Percentiles rank a stretch among this genome's conserved stretches.
These are phyloP conservation scores for Volucella bombylans DNA, from an alignment of 2,888 invertebrate genomes.

Conservation along the genomic window DNA sequence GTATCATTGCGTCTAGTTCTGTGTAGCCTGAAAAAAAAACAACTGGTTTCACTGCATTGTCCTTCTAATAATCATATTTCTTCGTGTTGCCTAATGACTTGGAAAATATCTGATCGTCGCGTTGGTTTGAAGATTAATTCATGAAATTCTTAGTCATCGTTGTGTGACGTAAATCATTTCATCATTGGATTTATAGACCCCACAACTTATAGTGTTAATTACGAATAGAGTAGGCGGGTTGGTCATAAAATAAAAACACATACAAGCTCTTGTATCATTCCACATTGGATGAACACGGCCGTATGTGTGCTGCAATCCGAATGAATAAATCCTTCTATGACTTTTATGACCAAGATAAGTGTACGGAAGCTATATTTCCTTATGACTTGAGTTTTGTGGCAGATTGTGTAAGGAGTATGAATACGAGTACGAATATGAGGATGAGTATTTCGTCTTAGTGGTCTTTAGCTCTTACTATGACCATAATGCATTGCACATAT, in stretches of 20 bases:
- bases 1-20: neutral
- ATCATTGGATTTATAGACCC: slow-evolving; percentile 35
- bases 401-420: neutral
- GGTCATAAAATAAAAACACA: neutral
- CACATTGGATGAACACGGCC: slow-evolving; percentile 3
- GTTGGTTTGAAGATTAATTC: neutral
- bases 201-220: slow-evolving; percentile 36
- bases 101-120: slow-evolving; percentile 29
- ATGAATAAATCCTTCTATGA: slow-evolving; percentile 46
- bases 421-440: too few relatives aligned
- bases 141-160: slow-evolving; percentile 24
- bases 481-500: slow-evolving; percentile 41
- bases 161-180: slow-evolving; percentile 42
- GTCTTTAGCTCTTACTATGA: neutral
- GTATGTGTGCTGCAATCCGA: slow-evolving; percentile 28
- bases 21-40: too few relatives aligned
- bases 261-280: slow-evolving; percentile 6
- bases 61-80: slow-evolving; percentile 17
- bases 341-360: slow-evolving; percentile 26
- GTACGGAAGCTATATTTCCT: slow-evolving; percentile 28
- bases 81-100: slow-evolving; percentile 31
- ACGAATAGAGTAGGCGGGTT: slow-evolving; percentile 6
- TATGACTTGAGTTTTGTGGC: slow-evolving; percentile 6
- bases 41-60: neutral
- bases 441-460: neutral